Percentiles rank a stretch among this genome's conserved stretches.
phyloP scores from a whole-genome alignment of 2,888 invertebrate genomes.

The Eupithecia tripunctaria region DNA sequence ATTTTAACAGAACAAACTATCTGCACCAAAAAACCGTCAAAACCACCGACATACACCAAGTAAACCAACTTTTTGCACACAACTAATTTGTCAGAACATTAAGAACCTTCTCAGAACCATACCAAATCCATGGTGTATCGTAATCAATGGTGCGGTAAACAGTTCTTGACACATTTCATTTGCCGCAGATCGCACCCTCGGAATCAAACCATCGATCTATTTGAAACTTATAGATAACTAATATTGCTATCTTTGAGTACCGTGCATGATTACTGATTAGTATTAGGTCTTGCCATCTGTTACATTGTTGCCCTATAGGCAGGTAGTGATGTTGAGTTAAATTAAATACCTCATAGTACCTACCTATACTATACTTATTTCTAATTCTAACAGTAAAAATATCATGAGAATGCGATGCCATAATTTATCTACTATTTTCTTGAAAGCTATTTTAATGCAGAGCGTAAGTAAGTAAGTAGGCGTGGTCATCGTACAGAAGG shows the following conservation, averaged over 20 bases:
- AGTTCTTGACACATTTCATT: constrained; percentile 80
- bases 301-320: not conserved
- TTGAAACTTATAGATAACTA: constrained; percentile 52
- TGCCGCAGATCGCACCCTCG: constrained; percentile 61
- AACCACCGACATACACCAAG: not conserved
- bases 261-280: constrained; percentile 13
- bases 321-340: not conserved
- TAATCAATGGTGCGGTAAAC: constrained; percentile 78
- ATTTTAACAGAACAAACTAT: not conserved
- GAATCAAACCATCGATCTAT: constrained; percentile 61
- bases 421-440: not conserved
- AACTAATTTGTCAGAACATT: constrained; percentile 46
- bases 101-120: constrained; percentile 52
- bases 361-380: not conserved
- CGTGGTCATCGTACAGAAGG: not conserved
- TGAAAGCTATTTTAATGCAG: not conserved
- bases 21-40: not conserved
- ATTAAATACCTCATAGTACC: not conserved
- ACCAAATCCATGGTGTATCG: constrained; percentile 40
- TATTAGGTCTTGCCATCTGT: constrained; percentile 2
- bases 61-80: constrained; percentile 24
- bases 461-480: not conserved
- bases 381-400: not conserved
- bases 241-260: constrained; percentile 46
- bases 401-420: not conserved